Conservation (phyloP, 1,140 invertebrate species). For the Bombus waltoni region DNA sequence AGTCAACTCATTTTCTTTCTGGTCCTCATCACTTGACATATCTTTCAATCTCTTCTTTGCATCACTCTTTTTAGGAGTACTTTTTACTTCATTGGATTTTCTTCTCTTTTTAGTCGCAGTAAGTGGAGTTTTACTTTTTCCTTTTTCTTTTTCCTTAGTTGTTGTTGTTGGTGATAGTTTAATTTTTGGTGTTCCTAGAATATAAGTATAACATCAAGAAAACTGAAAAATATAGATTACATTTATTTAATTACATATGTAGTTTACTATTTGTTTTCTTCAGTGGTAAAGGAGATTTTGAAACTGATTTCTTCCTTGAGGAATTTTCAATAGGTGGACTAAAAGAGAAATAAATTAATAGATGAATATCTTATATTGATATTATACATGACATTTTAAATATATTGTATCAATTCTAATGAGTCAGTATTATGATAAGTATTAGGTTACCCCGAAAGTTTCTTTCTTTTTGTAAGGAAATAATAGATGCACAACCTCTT, state of each 20-base stretch:
- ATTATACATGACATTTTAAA: not conserved
- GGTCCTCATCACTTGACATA: not conserved
- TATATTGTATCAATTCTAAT: no score
- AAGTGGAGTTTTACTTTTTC: conserved; percentile 24
- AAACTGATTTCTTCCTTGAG: conserved; percentile 38
- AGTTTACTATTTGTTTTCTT: conserved; percentile 40
- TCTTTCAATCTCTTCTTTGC: not conserved
- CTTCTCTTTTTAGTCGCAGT: conserved; percentile 38
- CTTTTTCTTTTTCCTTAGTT: conserved; percentile 43
- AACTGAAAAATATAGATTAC: not conserved
- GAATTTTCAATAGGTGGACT: conserved; percentile 53
- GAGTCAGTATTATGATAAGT: not conserved
- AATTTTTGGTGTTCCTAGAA: conserved; percentile 38
- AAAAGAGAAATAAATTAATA: not conserved
- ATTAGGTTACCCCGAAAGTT: no score
- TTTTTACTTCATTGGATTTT: conserved; percentile 6
- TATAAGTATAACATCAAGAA: not conserved
- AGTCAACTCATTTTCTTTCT: not conserved
- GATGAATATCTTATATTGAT: not conserved
- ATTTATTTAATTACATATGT: conserved; percentile 4
- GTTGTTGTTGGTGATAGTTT: conserved; percentile 15
- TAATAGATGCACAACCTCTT: no score
- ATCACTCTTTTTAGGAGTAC: not conserved
- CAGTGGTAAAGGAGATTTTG: conserved; percentile 36
- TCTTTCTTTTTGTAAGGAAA: no score